phyloP scores from a whole-genome alignment of 1,140 invertebrate genomes.

The Archivesica marissinica region DNA sequence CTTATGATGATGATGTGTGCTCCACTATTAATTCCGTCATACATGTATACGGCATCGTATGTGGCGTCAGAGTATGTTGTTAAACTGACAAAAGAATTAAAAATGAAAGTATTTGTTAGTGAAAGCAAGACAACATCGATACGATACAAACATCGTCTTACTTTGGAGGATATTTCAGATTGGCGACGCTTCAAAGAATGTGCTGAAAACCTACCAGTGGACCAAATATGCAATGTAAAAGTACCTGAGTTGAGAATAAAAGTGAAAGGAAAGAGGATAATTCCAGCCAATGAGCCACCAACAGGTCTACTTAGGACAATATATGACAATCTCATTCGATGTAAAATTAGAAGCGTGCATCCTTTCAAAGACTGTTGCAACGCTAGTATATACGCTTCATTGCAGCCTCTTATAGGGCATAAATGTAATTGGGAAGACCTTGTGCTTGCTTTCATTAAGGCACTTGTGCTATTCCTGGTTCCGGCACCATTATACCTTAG shows the following conservation, averaged over 20 bases:
- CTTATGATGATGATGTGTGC: conserved; percentile 79
- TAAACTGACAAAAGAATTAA: conserved; percentile 75
- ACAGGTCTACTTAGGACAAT: conserved; percentile 76
- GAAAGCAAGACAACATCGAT: conserved; percentile 73
- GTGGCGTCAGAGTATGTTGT: conserved; percentile 80
- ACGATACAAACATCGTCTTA: conserved; percentile 73
- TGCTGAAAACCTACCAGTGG: conserved; percentile 70
- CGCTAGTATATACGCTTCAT: conserved; percentile 74
- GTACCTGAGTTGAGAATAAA: conserved; percentile 76
- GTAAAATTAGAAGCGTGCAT: conserved; percentile 77
- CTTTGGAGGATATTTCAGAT: conserved; percentile 73
- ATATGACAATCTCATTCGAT: conserved; percentile 79
- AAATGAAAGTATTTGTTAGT: conserved; percentile 77
- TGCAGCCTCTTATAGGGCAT: conserved; percentile 73
- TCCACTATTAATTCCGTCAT: conserved; percentile 76
- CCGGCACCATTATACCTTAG: conserved; percentile 80
- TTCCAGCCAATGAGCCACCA: conserved; percentile 79
- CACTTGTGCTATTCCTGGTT: conserved; percentile 73
- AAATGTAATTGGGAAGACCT: conserved; percentile 78
- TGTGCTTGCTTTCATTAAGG: conserved; percentile 72
- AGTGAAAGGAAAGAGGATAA: conserved; percentile 80
- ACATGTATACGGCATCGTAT: conserved; percentile 77
- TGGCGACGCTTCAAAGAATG: conserved; percentile 74
- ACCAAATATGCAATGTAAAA: conserved; percentile 76
- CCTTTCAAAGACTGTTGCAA: conserved; percentile 79